Base-by-base conservation (phyloP, 2,797 vertebrate species). In the Cyprinodon diabolis region DNA sequence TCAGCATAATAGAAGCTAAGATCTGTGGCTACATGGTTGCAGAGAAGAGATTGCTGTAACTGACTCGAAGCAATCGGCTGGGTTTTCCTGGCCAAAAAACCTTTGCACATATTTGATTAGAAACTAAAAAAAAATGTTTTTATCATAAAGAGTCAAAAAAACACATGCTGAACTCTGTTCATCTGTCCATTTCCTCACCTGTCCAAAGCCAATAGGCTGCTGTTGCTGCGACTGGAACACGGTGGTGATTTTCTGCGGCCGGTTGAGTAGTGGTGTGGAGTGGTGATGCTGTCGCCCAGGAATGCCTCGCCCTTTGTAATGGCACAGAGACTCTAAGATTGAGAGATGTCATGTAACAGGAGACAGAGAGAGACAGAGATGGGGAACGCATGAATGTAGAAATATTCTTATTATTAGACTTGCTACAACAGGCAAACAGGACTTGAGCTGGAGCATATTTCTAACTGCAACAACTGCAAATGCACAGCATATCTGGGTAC, bases 141-240 rank as follows among this genome's bases (percentile, higher is more conserved):
- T 30, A 30, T 30, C 3, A 30, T 30, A 30, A 30, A 30, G 30
- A 30, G 30, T 3, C 30, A 30, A 30, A 30, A 30, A 30, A 30
- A 30, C 30, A 30, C 30, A 30, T 51, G 52, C 54, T 57, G n/a
- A 52, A 30, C 40, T 21, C 4, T 23, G 35, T 58, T 84, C 58
- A 45, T 7, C 6, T 37, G 43, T 47, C n/a, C 57, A 23, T 62
- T 62, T 56, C 84, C 91, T 60, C 75, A 99, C 98, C 96, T 99
- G 97, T 91, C 97, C 96, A 92, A 97, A 98, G 89, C 94, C 95
- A 68, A 96, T 90, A 58, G 96, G 96, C 78, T 96, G 97, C 80
- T 94, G 97, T 67, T 93, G 93, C 79, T 93, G 93, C 10, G 91
- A 88, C 90, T 97, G 97, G 95, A 97, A 98, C 94, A 96, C 95